phyloP scores from a whole-genome alignment of 2,888 invertebrate genomes.

The Eubasilissa splendida region DNA sequence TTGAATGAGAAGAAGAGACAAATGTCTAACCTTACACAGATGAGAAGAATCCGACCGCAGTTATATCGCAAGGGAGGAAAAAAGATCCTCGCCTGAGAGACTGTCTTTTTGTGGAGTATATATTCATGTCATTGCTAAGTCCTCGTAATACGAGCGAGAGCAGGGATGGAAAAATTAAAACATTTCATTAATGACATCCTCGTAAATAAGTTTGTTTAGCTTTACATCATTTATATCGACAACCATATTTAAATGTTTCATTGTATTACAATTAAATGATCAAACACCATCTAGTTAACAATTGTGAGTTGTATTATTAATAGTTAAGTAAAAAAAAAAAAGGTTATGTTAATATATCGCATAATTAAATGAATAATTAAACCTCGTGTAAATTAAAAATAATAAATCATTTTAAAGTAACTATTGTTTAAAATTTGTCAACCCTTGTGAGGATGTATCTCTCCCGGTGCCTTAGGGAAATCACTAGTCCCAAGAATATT shows the following conservation, averaged over 20 bases:
- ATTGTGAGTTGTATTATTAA: too few species aligned
- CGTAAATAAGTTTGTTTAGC: too few species aligned
- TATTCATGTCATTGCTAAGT: slow-evolving; percentile 53
- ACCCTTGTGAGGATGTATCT: slow-evolving; percentile 30
- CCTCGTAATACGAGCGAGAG: slow-evolving; percentile 48
- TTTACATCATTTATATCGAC: too few species aligned
- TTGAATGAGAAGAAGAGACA: slow-evolving; percentile 52
- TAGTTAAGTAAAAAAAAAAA: too few species aligned
- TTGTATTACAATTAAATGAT: too few species aligned
- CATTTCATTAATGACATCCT: too few species aligned
- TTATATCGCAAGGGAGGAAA: slow-evolving; percentile 37
- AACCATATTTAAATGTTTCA: too few species aligned
- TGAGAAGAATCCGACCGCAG: slow-evolving; percentile 55
- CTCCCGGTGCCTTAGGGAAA: slow-evolving; percentile 48
- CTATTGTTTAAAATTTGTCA: slow-evolving; percentile 12
- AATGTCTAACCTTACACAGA: slow-evolving; percentile 51
- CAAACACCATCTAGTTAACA: too few species aligned
- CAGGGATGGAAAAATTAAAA: slow-evolving; percentile 19
- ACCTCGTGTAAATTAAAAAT: too few species aligned
- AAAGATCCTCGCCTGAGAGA: slow-evolving; percentile 19
- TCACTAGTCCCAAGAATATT: slow-evolving; percentile 46
- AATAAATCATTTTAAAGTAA: background rate
- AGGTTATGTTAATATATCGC: too few species aligned
- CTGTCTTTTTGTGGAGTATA: slow-evolving; percentile 43
- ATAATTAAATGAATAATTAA: too few species aligned